Base-by-base conservation (phyloP, 1,140 invertebrate species). In the Samia ricini region DNA sequence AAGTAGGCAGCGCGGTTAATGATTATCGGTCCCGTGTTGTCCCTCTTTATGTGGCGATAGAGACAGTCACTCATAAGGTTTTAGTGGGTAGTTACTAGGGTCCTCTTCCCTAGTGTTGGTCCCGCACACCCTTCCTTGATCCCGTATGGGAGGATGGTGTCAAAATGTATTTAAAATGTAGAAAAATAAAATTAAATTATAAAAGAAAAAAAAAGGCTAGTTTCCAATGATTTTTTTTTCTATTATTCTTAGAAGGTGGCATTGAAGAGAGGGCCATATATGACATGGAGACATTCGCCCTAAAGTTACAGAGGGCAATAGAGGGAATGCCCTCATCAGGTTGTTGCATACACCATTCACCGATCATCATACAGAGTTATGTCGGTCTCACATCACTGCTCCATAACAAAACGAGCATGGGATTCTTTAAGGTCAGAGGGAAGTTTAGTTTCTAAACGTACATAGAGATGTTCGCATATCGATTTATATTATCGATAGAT, bases 371-470 rank as follows among this genome's bases (percentile, higher is more conserved):
- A 61, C 94, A 96, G 77, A 96, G 94, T 81, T 97, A 97, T 74
- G 90, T 96, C 1, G 95, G 95, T 10, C 68, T 97, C 19, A 92
- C 94, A 5, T 95, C 96, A 2, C 79, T 97, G 15, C 91, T 97
- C n/a, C 96, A 96, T 79, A 97, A 97, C 86, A 94, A 95, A 72
- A 95, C 95, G 69, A 92, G 93, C 56, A 90, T 97, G 73, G 96
- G 96, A 12, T 97, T 96, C 85, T 97, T 96, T 83, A 96, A 96
- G 89, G 94, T 96, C 49, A 92, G 96, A 66, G 96, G 96, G 56
- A 96, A 95, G 88, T 93, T 97, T 73, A 96, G 96, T 80, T 97
- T 97, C 83, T 97, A 93, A 72, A 59, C 29, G 6, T 42, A 42
- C 3, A 42, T 42, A 15, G 7, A n/a, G n/a, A n/a, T n/a, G n/a